Base-by-base conservation (phyloP, 1,140 invertebrate species). In the Papilio polytes region DNA sequence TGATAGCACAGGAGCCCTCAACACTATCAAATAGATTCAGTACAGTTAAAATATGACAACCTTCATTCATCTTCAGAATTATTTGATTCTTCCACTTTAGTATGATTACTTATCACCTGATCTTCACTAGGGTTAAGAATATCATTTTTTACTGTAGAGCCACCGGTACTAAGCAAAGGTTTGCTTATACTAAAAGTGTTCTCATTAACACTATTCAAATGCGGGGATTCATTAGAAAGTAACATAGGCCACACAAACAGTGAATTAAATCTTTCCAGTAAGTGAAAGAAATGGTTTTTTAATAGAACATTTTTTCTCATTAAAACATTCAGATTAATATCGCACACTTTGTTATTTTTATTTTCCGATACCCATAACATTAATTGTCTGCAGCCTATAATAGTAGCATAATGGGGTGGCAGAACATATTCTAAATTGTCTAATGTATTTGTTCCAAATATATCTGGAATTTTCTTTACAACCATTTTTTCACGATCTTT, bases 231-330 rank as follows among this genome's bases (percentile, higher is more conserved):
- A 89, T 90, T 92, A 2, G 92, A 90, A 48, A 94, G 80, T 31
- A 93, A 77, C 85, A 94, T 86, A n/a, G 93, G 90, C 91, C 91
- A 94, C 22, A 91, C 59, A 74, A 94, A 94, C 31, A 94, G 80
- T 22, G 84, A 80, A 85, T 90, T 86, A 83, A 94, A 94, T 20
- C 93, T 81, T 73, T 92, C 89, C 82, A 91, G 85, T 20, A 93
- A 85, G 7, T 85, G 15, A 53, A 83, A 56, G n/a, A 90, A 72
- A 74, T 90, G 84, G 0, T 89, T 82, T 80, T 85, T 86, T 15
- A 93, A 84, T 36, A 88, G 20, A 3, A 22, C 1, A 88, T 92
- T 93, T 82, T 80, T 88, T 82, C 76, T 87, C 13, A 83, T 78
- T 26, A 88, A 72, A 48, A 82, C 36, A 76, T 85, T 85, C 9